Base-by-base conservation (phyloP, 64 coral and sea anemone genomes). In the Porites lutea region DNA sequence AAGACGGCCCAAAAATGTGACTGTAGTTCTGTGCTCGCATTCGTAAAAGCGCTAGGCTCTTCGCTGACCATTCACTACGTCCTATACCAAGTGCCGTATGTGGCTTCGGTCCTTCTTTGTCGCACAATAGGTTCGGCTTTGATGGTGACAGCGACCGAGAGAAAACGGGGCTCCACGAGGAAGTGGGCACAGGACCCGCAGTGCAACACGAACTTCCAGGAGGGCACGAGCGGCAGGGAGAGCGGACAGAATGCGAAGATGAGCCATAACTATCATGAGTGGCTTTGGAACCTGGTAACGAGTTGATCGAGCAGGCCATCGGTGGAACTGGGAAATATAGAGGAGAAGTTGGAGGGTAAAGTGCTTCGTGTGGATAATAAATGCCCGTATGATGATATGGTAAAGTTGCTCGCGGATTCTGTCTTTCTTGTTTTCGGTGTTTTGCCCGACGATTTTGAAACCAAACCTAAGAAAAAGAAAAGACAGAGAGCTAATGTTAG, bases 391-490 rank as follows among this genome's bases (percentile, higher is more conserved):
- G 75, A 21, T 92, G 92, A 63, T 71, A 94, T 0, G 95, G 92
- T 19, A 91, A 90, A 47, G 93, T 51, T 44, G 80, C 77, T 8
- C 90, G 94, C 0, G 94, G 94, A 18, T 88, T 94, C 70, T 97
- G 95, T 13, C 95, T 88, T 49, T 97, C 92, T 65, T 97, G 92
- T 46, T 97, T 97, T 64, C 95, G 92, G 37, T 94, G 92, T 59
- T 97, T 97, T 6, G 95, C 95, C 43, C 95, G 82, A 15, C 95
- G 95, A 80, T 97, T 97, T 77, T 97, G 95, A 55, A 97, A 97
- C 95, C 95, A 97, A 9, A 97, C 95, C 95, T 97, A 52, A 11
- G 45, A 37, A 82, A 64, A 74, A 65, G 19, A 77, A 68, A 0
- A 82, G 0, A n/a, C 49, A 37, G 27, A 37, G 27, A 37, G 27